Evolutionary conservation across 2,113 vertebrate genomes (phyloP).

Genomic region (Rhizomys pruinosus): DNA sequence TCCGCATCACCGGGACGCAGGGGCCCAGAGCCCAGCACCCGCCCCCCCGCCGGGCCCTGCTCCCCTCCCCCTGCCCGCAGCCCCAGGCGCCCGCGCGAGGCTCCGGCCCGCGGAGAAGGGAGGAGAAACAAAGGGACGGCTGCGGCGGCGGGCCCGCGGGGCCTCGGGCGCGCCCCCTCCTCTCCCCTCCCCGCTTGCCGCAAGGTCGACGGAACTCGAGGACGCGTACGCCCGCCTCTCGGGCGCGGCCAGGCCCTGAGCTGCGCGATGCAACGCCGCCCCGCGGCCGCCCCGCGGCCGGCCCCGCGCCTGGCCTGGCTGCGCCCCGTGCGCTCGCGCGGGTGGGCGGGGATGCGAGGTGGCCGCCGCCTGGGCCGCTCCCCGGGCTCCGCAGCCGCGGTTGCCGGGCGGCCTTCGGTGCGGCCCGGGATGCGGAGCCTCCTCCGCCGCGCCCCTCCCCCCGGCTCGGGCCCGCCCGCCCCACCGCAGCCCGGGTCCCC

Average conservation of each 20-base stretch:
- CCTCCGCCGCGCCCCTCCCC: conserved; percentile 70
- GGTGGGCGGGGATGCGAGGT: conserved; percentile 17
- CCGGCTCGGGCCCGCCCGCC: conserved; percentile 58
- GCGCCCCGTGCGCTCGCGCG: no score
- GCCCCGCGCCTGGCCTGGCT: no score
- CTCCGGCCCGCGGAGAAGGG: conserved; percentile 73
- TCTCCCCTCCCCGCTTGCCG: conserved; percentile 80
- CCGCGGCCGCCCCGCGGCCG: no score
- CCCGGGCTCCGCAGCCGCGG: conserved; percentile 16
- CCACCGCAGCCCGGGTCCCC: background rate
- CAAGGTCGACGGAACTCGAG: conserved; percentile 80
- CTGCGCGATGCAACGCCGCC: conserved; percentile 69
- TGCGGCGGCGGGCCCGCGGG: conserved; percentile 73
- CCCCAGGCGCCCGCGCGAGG: conserved; percentile 76
- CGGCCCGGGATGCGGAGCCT: conserved; percentile 69
- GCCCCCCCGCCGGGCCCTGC: background rate
- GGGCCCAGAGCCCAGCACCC: background rate
- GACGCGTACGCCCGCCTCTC: conserved; percentile 67
- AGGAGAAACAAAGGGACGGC: conserved; percentile 81
- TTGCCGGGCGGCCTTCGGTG: conserved; percentile 52
- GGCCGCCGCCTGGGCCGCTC: conserved; percentile 48
- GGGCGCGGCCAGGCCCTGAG: conserved; percentile 52
- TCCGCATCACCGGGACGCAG: background rate
- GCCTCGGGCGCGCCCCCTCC: conserved; percentile 78
- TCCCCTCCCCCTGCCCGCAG: conserved; percentile 68